Base-by-base conservation (phyloP, 1,140 invertebrate genomes). In the Mesaphorura yosii region DNA sequence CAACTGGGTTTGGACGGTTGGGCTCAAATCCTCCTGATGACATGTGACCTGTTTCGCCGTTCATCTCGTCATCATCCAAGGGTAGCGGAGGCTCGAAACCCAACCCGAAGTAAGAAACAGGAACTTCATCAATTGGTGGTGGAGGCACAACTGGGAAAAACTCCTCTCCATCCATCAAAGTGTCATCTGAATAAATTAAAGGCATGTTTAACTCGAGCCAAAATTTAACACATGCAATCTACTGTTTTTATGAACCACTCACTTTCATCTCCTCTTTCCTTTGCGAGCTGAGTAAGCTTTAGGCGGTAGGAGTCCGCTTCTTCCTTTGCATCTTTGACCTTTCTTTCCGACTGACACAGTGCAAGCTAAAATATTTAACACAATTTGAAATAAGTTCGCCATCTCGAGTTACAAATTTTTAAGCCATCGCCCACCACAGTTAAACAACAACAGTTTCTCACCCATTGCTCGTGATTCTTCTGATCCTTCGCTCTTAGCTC, bases 271-370 rank as follows among this genome's bases (percentile, higher is more conserved):
- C 50, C 50, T 48, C 55, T 63, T 27, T 55, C 53, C 38, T 59
- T 58, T 2, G 51, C 29, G n/a, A 63, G 27, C n/a, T 48, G 40
- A 22, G 49, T 56, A 15, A 63, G 42, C 29, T 52, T 57, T 29
- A 59, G 55, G 14, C 61, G 47, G 3, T 59, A 20, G 22, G 53
- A n/a, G 26, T 63, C 58, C 7, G 51, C 40, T 45, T 63, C 55
- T 31, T 63, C 59, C 2, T 49, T 29, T 0, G 55, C 52, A 47
- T 63, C 61, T 25, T 59, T 50, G 20, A 49, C 48, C 44, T 56
- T 63, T n/a, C 61, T 41, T 29, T 63, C 61, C 0, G 61, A 52
- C 49, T 63, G 61, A 28, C 61, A 63, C 28, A 63, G 37, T 37
- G 54, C 51, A 4, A 63, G 38, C 61, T 63, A 37, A 5, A 51